phyloP scores from a whole-genome alignment of 2,888 invertebrate genomes.

The Latrodectus elegans region DNA sequence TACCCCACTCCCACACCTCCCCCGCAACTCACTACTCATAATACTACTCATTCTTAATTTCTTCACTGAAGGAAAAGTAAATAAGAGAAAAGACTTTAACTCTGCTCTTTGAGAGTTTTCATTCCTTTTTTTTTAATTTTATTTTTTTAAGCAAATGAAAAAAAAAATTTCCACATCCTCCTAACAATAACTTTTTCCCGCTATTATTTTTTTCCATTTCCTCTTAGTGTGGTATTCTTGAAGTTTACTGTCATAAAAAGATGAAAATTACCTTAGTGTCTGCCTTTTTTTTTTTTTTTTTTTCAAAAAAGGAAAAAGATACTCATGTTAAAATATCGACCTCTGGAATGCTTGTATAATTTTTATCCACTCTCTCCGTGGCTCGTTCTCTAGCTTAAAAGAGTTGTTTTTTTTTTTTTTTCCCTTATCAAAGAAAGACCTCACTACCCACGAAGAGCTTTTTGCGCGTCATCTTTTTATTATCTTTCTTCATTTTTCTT shows the following conservation, averaged over 20 bases:
- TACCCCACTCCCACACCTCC: not conserved
- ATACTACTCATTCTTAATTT: constrained; percentile 55
- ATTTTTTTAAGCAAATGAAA: constrained; percentile 25
- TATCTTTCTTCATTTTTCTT: constrained; percentile 27
- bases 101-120: constrained; percentile 62
- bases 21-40: not conserved
- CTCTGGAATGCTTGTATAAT: constrained; percentile 50
- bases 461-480: constrained; percentile 20
- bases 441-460: constrained; percentile 28
- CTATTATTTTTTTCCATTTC: constrained; percentile 19
- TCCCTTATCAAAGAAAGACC: constrained; percentile 45
- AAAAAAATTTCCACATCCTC: constrained; percentile 3
- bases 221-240: not conserved
- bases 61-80: constrained; percentile 54
- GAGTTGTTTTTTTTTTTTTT: constrained; percentile 19
- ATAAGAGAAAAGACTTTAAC: constrained; percentile 62
- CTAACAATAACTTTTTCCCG: constrained; percentile 53
- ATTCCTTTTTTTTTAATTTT: constrained; percentile 42
- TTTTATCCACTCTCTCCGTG: constrained; percentile 28
- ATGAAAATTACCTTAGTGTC: constrained; percentile 62
- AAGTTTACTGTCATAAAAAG: constrained; percentile 58
- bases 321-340: constrained; percentile 47
- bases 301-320: not conserved
- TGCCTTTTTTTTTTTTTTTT: not conserved
- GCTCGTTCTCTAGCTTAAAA: constrained; percentile 29